These are phyloP conservation scores for Epinephelus coioides DNA, from an alignment of 2,797 vertebrate species.

Conservation along the genomic window DNA sequence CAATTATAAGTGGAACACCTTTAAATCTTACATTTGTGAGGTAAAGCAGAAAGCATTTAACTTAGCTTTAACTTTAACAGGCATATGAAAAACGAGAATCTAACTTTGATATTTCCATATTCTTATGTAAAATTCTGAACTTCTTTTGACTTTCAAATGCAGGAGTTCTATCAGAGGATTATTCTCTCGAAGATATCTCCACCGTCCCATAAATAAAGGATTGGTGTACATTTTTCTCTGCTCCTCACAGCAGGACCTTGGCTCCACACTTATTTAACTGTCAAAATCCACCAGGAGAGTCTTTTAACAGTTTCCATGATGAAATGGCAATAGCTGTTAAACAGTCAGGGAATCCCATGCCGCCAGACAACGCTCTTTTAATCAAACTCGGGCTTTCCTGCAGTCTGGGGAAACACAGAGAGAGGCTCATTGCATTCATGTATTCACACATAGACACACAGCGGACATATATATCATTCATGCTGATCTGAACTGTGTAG, in stretches of 20 bases:
- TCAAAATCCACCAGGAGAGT: slow-evolving; percentile 62
- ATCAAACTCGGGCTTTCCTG: slow-evolving; percentile 39
- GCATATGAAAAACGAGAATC: neutral
- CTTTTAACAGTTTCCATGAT: slow-evolving; percentile 58
- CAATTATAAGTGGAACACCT: slow-evolving; percentile 2
- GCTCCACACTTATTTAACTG: slow-evolving; percentile 59
- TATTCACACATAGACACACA: slow-evolving; percentile 23
- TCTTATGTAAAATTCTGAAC: neutral
- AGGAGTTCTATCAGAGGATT: slow-evolving; percentile 2
- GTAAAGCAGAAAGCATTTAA: neutral
- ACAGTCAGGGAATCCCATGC: slow-evolving; percentile 54
- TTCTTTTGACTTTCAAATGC: slow-evolving; percentile 1
- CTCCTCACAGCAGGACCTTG: slow-evolving; percentile 37
- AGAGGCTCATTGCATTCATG: slow-evolving; percentile 4
- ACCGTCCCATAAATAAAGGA: slow-evolving; percentile 31
- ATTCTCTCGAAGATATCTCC: slow-evolving; percentile 12
- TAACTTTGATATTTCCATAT: slow-evolving; percentile 8
- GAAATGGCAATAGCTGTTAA: slow-evolving; percentile 63
- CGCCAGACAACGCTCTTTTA: slow-evolving; percentile 37
- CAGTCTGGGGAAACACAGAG: neutral
- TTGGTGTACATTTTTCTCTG: slow-evolving; percentile 22
- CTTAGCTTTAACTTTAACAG: too few species aligned
- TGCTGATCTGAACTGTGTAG: slow-evolving; percentile 14
- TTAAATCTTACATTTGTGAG: neutral
- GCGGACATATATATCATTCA: slow-evolving; percentile 14